phyloP scores from a whole-genome alignment of 2,797 vertebrate genomes.

The Neoniphon sammara region DNA sequence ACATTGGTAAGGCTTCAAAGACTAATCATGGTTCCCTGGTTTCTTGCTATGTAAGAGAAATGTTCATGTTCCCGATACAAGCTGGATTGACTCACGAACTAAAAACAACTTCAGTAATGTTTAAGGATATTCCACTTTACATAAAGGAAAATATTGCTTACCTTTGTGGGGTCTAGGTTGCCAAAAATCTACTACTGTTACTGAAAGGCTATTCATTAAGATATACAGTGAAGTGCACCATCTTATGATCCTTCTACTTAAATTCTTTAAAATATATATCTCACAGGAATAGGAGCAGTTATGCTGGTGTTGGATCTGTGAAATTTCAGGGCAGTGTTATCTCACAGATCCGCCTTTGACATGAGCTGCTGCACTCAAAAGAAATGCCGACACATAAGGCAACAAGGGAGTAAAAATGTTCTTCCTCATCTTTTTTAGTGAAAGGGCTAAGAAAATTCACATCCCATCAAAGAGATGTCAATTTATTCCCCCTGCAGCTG shows the following conservation, averaged over 20 bases:
- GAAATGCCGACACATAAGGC: background rate
- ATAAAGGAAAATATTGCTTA: background rate
- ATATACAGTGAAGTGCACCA: background rate
- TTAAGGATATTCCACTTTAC: background rate
- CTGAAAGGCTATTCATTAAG: background rate
- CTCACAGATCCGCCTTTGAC: conserved; percentile 9
- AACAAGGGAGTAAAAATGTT: background rate
- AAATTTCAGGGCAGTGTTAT: conserved; percentile 13
- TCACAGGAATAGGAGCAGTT: background rate
- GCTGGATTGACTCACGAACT: background rate
- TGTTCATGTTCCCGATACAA: background rate
- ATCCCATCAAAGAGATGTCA: conserved; percentile 2
- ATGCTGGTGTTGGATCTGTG: conserved; percentile 19
- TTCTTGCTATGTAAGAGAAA: background rate
- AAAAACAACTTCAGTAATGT: background rate
- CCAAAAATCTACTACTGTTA: background rate
- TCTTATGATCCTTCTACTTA: background rate
- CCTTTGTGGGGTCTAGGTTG: background rate
- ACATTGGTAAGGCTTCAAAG: conserved; percentile 15
- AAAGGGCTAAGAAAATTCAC: background rate
- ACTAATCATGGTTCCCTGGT: background rate
- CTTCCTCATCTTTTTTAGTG: conserved; percentile 2
- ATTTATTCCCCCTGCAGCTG: background rate
- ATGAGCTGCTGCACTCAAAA: background rate
- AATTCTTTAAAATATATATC: conserved; percentile 4